Base-by-base conservation (phyloP, 2,113 vertebrate species). In the Gnathochromis pfefferi region DNA sequence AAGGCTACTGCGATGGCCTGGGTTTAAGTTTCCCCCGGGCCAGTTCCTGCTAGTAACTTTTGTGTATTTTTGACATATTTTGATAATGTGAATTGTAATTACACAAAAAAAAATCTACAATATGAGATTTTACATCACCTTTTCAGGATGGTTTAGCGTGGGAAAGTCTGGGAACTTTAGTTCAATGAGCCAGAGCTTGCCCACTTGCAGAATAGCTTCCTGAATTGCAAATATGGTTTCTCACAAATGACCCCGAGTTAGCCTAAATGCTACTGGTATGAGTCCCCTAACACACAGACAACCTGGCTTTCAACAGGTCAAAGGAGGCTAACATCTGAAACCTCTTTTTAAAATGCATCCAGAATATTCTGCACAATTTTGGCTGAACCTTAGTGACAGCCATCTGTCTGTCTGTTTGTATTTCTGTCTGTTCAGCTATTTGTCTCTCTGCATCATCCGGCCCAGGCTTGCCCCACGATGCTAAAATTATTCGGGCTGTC, bases 401-500 rank as follows among this genome's bases (percentile, higher is more conserved):
- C 80, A 57, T 42, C 10, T 83, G 68, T 85, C 42, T 28, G 58
- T 79, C 28, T 78, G 54, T 55, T 16, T 80, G 53, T 80, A 13
- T 65, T 23, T 85, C 33, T 54, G 42, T 86, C 55, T 51, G 54
- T 51, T 45, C 40, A 26, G 40, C 55, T 85, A 17, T 81, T 28
- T n/a, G 53, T 83, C 28, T 82, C 5, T 63, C 23, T 40, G 80
- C 6, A 13, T 70, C 14, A 4, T 83, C 87, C 82, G 3, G 91
- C 35, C 85, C 86, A 87, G 93, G 90, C 89, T 91, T 84, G 87
- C 88, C 89, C 90, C 82, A 7, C 17, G 4, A 54, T 38, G 88
- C 90, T 94, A 87, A 91, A 94, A 89, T 94, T 94, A 94, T 80
- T 63, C 42, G 80, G 93, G 90, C 80, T 90, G 89, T 92, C 93